A percentile compares a stretch with the other conserved stretches of the same genome.
phyloP scores from a whole-genome alignment of 2,113 vertebrate species.

The Nesospiza acunhae region DNA sequence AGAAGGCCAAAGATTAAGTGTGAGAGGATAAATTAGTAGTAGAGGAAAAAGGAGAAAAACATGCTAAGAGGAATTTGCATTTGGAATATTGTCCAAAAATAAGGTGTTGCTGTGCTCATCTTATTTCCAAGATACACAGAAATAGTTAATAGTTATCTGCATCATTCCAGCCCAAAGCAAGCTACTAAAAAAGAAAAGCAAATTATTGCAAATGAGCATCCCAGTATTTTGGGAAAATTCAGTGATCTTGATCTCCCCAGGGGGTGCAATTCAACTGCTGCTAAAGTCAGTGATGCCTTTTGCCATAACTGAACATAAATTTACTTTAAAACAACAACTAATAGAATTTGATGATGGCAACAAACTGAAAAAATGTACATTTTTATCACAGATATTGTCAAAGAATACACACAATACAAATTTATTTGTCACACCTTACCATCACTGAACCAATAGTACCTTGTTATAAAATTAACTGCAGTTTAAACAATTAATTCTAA shows the following conservation, averaged over 20 bases:
- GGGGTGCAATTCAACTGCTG: not conserved
- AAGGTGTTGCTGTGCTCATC: not conserved
- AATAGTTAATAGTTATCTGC: not conserved
- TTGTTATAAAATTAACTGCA: conserved; percentile 32
- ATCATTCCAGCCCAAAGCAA: conserved; percentile 19
- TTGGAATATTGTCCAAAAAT: not conserved
- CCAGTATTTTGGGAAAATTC: not conserved
- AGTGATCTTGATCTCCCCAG: not conserved
- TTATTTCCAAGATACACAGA: not conserved
- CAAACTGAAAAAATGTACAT: not conserved
- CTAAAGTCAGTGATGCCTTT: not conserved
- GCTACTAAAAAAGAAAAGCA: conserved; percentile 11
- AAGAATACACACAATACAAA: not conserved
- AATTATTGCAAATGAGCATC: not conserved
- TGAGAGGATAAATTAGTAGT: conserved; percentile 59
- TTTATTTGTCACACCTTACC: not conserved
- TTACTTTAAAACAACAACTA: not conserved
- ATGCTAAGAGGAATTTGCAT: not conserved
- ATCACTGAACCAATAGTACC: not conserved
- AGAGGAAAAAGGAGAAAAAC: conserved; percentile 30
- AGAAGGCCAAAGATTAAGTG: conserved; percentile 63
- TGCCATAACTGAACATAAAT: not conserved
- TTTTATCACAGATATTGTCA: not conserved
- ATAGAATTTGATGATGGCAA: not conserved
- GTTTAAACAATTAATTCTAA: conserved; percentile 48